Conservation (phyloP, 2,113 vertebrate species). For the Salvelinus fontinalis region DNA sequence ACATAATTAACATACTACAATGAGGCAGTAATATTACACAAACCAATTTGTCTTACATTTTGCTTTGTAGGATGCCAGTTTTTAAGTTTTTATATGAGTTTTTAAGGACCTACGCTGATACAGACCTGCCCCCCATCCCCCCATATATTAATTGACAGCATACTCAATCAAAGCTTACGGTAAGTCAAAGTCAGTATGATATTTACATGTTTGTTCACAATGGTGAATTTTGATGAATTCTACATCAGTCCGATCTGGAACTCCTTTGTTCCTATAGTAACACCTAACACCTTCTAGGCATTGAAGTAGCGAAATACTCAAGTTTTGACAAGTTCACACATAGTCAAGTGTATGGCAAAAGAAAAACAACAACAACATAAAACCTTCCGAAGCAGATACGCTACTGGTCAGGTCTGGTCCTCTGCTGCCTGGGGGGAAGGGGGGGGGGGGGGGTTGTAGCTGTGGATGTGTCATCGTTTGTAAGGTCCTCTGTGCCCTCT, state of each 20-base stretch:
- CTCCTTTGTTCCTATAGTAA: slow-evolving; percentile 48
- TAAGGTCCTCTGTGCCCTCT: slow-evolving; percentile 40
- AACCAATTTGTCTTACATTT: slow-evolving; percentile 32
- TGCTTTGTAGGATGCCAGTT: slow-evolving; percentile 29
- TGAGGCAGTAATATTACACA: slow-evolving; percentile 36
- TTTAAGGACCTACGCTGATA: slow-evolving; percentile 37
- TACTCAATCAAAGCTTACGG: slow-evolving; percentile 73
- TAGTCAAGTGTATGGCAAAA: slow-evolving; percentile 47
- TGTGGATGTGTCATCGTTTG: slow-evolving; percentile 49
- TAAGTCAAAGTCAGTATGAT: slow-evolving; percentile 67
- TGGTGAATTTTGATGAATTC: slow-evolving; percentile 36
- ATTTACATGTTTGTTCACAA: slow-evolving; percentile 71
- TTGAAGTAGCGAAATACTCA: slow-evolving; percentile 64
- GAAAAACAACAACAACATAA: slow-evolving; percentile 68
- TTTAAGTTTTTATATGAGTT: slow-evolving; percentile 43
- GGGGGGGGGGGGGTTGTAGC: slow-evolving; percentile 22
- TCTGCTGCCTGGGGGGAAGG: slow-evolving; percentile 14
- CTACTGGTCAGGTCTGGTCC: slow-evolving; percentile 67
- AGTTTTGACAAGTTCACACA: slow-evolving; percentile 57
- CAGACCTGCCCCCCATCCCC: slow-evolving; percentile 35
- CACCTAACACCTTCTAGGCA: slow-evolving; percentile 52
- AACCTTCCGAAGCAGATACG: slow-evolving; percentile 79
- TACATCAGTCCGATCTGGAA: slow-evolving; percentile 44
- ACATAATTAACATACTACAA: slow-evolving; percentile 33
- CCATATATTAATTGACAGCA: slow-evolving; percentile 67